Evolutionary conservation across 35 echinoderm and acorn worm species (phyloP), one percentile per base, ranked within the genome.

Genomic region (Apostichopus japonicus): DNA sequence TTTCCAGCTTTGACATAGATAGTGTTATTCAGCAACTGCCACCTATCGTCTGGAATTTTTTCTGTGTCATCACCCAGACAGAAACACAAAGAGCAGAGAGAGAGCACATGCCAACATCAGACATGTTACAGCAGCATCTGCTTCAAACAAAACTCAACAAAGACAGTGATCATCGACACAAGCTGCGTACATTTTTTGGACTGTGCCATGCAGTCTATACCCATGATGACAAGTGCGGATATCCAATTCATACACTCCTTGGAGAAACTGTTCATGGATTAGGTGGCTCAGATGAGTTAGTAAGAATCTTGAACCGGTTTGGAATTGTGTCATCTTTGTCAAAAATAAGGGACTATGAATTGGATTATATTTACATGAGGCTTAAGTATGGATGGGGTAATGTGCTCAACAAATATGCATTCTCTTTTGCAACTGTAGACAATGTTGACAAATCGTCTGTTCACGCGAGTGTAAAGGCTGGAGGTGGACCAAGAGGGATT

Each of bases 171-270:
- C n/a, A 86, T 58, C 54, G 83, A 16, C 83, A 86, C 0, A 13
- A 54, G 14, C 24, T 86, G 17, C 14, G 83, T 11, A 55, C 22
- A 16, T 24, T 86, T 55, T 86, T 56, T 86, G 53, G 24, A 24
- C 19, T 90, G 33, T 90, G 23, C 62, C 70, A 90, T 33, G 17
- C 52, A 15, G 63, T 76, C 5, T 90, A 72, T 53, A 24, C 87
- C 23, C 62, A 33, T 90, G 67, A 90, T 53, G 87, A 90, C 52
- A 76, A 33, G 52, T 90, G 87, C 52, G 61, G 87, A 21, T 90
- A 72, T 90, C 87, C 87, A 0, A 10, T 90, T 9, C 61, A 75
- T 76, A 90, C 87, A 10, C 33, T 90, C 4, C 61, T 90, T 8
- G 67, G 87, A 15, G 67, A 73, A 90, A 33, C 63, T 73, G 63